phyloP scores from a whole-genome alignment of 2,888 invertebrate genomes.

The Neoaliturus tenellus region DNA sequence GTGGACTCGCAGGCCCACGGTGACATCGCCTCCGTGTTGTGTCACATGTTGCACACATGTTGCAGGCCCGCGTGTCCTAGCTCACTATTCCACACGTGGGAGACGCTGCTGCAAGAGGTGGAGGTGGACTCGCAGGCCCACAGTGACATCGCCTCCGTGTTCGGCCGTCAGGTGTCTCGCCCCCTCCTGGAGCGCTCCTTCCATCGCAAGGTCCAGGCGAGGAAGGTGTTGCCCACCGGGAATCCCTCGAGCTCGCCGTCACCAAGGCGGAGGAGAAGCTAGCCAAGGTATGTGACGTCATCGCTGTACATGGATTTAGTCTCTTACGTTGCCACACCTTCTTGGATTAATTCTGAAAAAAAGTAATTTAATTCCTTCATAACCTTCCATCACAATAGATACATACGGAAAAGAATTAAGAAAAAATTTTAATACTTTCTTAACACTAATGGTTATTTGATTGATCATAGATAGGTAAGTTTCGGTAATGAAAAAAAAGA shows the following conservation, averaged over 20 bases:
- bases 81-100: conserved; percentile 93
- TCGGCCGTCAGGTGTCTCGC: conserved; percentile 86
- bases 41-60: not conserved
- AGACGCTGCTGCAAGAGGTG: conserved; percentile 91
- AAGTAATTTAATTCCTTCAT: no score
- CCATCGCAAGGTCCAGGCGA: conserved; percentile 92
- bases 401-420: no score
- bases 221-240: conserved; percentile 93
- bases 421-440: no score
- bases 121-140: conserved; percentile 92
- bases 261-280: conserved; percentile 89
- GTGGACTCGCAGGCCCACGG: conserved; percentile 91
- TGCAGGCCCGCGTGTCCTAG: conserved; percentile 85
- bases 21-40: conserved; percentile 87
- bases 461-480: no score
- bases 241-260: conserved; percentile 92
- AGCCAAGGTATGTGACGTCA: conserved; percentile 78
- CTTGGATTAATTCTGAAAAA: no score
- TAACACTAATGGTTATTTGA: no score
- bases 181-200: conserved; percentile 92
- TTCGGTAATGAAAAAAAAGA: no score
- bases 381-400: no score
- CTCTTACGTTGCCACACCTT: no score
- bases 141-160: conserved; percentile 88
- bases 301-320: no score